A percentile compares a stretch with the other conserved stretches of the same genome.
Evolutionary conservation across 2,113 vertebrate species (phyloP).

Genomic region (Circaetus gallicus): DNA sequence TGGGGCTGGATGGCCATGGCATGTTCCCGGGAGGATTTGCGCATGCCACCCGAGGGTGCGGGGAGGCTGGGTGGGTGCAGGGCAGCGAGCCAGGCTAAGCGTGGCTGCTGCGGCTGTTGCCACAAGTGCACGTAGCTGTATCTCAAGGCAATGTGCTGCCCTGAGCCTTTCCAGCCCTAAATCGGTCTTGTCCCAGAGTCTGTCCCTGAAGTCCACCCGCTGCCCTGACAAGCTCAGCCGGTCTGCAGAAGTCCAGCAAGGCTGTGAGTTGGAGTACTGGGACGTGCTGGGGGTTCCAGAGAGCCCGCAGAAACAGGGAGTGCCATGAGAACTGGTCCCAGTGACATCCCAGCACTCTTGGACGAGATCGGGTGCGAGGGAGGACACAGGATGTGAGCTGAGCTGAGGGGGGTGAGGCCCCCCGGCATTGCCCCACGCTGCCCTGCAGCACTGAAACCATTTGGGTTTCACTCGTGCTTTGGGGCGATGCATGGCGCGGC

Average conservation of each 20-base stretch:
- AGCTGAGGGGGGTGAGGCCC: not conserved
- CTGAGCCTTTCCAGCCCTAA: not conserved
- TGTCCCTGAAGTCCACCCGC: not conserved
- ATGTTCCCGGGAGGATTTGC: not conserved
- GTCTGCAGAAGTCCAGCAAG: not conserved
- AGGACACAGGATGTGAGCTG: not conserved
- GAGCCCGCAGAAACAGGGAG: not conserved
- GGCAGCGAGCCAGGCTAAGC: too few species aligned
- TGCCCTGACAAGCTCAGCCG: not conserved
- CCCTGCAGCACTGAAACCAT: not conserved
- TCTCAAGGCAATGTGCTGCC: not conserved
- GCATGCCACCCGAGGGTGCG: not conserved
- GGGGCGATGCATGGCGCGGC: accelerated
- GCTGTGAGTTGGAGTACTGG: not conserved
- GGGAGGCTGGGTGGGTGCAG: not conserved
- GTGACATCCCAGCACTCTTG: not conserved
- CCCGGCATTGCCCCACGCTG: accelerated
- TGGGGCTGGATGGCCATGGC: not conserved
- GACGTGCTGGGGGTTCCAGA: not conserved
- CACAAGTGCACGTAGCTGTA: not conserved
- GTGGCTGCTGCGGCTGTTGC: not conserved
- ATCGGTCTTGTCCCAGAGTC: not conserved
- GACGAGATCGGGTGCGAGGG: accelerated
- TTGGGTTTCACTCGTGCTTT: accelerated
- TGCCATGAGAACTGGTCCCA: not conserved